These are phyloP conservation scores for Aphaenogaster rudis DNA, from an alignment of 1,140 invertebrate species.

Conservation along the genomic window DNA sequence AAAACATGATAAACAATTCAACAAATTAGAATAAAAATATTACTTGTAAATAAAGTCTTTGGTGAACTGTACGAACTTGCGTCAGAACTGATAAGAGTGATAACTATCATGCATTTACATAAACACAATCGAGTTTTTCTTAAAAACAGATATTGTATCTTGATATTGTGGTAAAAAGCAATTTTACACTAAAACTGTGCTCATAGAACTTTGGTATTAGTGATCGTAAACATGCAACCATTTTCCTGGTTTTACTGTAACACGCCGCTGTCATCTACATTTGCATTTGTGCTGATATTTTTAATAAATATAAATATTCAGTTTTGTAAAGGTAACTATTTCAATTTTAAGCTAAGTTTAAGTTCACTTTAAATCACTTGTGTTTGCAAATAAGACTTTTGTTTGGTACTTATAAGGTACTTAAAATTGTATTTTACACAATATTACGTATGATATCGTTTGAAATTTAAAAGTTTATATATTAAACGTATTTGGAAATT, in stretches of 20 bases:
- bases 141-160: not conserved
- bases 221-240: not conserved
- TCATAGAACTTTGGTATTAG: not conserved
- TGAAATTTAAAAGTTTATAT: not conserved
- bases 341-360: not conserved
- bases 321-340: constrained; percentile 27
- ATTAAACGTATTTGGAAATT: too few species aligned
- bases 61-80: not conserved
- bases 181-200: not conserved
- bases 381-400: not conserved
- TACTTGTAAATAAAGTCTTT: not conserved
- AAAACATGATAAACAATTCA: constrained; percentile 4
- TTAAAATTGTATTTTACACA: not conserved
- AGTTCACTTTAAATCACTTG: not conserved
- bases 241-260: not conserved
- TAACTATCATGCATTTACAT: not conserved
- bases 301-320: not conserved
- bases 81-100: not conserved
- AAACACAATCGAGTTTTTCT: not conserved
- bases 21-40: constrained; percentile 11
- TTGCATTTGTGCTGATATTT: not conserved
- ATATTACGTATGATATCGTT: not conserved
- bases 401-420: not conserved
- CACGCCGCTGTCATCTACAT: not conserved
- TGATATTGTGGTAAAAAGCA: not conserved